Conservation (phyloP, 2,797 vertebrate genomes). For the Okamejei kenojei region DNA sequence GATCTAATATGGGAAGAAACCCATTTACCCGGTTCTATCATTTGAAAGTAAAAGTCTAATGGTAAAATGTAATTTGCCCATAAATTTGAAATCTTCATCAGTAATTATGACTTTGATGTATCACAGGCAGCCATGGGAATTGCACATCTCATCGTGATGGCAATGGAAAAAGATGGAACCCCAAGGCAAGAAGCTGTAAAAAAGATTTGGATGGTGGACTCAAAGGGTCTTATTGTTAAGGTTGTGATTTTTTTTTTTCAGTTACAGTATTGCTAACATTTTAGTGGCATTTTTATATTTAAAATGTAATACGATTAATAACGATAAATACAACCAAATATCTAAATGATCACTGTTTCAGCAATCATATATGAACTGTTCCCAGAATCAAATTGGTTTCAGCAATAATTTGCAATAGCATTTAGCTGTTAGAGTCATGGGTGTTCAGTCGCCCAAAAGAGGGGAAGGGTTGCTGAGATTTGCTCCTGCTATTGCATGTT, state of each 20-base stretch:
- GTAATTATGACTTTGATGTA: constrained; percentile 25
- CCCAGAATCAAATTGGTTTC: neutral
- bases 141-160: constrained; percentile 85
- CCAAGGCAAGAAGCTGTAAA: constrained; percentile 69
- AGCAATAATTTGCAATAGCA: neutral
- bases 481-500: no score
- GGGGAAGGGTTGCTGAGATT: no score
- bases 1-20: neutral
- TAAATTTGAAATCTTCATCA: neutral
- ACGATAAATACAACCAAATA: neutral
- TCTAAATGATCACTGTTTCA: neutral
- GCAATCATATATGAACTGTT: neutral
- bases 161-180: constrained; percentile 85
- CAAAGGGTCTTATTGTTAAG: constrained; percentile 91
- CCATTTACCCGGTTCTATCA: neutral
- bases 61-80: constrained; percentile 1
- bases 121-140: constrained; percentile 88
- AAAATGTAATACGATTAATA: neutral
- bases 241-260: constrained; percentile 51
- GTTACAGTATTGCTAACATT: neutral
- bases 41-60: neutral
- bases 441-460: neutral
- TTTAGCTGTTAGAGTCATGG: neutral
- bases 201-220: constrained; percentile 97
- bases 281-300: neutral